Percentiles rank a stretch among this genome's conserved stretches.
phyloP scores from a whole-genome alignment of 2,113 vertebrate genomes.

The Albula glossodonta region DNA sequence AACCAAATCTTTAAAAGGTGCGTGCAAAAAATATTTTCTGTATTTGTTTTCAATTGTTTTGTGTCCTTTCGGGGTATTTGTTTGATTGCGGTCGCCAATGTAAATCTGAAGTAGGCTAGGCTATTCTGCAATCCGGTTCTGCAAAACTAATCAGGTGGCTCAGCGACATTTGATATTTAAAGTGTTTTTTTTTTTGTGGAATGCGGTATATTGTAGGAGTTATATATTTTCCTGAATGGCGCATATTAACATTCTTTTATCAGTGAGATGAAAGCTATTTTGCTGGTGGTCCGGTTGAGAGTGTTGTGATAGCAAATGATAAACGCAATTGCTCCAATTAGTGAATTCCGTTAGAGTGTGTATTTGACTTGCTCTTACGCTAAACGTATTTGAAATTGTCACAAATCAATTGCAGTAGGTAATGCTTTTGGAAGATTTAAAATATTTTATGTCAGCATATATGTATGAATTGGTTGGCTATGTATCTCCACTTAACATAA shows the following conservation, averaged over 20 bases:
- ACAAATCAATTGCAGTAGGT: neutral
- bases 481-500: neutral
- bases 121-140: neutral
- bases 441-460: neutral
- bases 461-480: neutral
- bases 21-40: neutral
- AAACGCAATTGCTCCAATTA: neutral
- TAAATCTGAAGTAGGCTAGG: neutral
- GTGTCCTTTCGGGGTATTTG: neutral
- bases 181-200: neutral
- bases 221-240: neutral
- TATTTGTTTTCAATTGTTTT: neutral
- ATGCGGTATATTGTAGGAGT: neutral
- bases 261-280: neutral
- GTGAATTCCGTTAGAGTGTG: neutral
- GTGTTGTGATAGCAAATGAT: neutral
- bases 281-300: neutral
- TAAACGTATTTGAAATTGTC: neutral
- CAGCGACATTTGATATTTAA: neutral
- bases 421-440: neutral
- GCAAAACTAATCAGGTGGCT: neutral
- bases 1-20: slow-evolving; percentile 5
- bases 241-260: neutral
- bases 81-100: neutral
- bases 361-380: neutral